Conservation (phyloP, 2,113 vertebrate genomes). For the Calidris pygmaea region DNA sequence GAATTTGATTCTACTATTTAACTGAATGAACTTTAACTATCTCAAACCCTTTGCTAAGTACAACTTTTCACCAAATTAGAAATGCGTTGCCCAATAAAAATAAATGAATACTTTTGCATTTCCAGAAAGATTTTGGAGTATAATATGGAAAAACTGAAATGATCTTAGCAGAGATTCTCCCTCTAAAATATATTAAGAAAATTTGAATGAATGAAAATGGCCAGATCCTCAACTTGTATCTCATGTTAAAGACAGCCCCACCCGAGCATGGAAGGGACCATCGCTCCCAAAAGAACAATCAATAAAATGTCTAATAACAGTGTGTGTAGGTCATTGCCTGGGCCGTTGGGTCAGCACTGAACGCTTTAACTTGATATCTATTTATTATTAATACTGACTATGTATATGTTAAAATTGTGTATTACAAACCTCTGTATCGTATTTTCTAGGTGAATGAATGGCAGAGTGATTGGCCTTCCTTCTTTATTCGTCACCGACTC, state of each 20-base stretch:
- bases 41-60: background rate
- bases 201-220: background rate
- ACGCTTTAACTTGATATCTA: background rate
- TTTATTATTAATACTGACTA: background rate
- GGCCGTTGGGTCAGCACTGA: background rate
- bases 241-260: background rate
- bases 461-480: conserved; percentile 87
- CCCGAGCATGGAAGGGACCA: background rate
- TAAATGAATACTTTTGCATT: background rate
- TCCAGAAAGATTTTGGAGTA: background rate
- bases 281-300: background rate
- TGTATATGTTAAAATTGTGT: background rate
- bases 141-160: background rate
- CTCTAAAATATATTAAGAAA: background rate
- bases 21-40: background rate
- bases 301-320: background rate
- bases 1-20: background rate
- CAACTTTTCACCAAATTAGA: background rate
- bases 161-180: background rate
- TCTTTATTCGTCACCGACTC: conserved; percentile 82
- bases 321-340: background rate
- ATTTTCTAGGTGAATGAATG: conserved; percentile 83
- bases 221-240: background rate
- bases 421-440: background rate
- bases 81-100: background rate